A percentile compares a stretch with the other conserved stretches of the same genome.
These are phyloP conservation scores for Trogon melanurus DNA, from an alignment of 2,113 vertebrate species.

Conservation along the genomic window DNA sequence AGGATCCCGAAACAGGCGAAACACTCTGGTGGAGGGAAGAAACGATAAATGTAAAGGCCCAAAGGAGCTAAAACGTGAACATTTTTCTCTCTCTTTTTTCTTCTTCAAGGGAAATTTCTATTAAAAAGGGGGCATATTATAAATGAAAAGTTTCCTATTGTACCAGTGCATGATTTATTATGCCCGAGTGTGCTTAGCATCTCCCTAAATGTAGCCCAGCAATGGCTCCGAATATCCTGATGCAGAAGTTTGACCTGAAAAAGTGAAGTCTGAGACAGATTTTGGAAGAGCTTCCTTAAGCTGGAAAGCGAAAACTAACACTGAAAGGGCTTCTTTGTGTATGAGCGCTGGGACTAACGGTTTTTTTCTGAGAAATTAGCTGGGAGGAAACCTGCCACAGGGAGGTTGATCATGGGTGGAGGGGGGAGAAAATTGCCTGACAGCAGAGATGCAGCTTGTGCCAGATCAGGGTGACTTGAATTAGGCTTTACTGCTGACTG, in stretches of 20 bases:
- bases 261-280: not conserved
- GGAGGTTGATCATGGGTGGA: fast-evolving
- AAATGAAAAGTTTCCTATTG: not conserved
- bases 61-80: not conserved
- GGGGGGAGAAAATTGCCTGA: not conserved
- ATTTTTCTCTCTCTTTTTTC: not conserved
- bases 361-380: not conserved
- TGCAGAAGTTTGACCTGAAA: not conserved
- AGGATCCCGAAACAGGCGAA: not conserved
- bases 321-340: not conserved
- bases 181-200: not conserved
- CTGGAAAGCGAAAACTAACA: not conserved
- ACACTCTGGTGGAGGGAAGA: not conserved
- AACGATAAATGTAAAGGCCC: not conserved
- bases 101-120: not conserved
- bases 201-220: not conserved
- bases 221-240: not conserved
- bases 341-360: not conserved
- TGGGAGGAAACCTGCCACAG: not conserved
- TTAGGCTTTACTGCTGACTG: not conserved
- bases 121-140: not conserved
- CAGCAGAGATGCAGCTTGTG: not conserved
- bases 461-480: not conserved
- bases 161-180: not conserved
- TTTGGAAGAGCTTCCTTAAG: not conserved